Evolutionary conservation across 2,797 vertebrate species (phyloP).

Genomic region (Aselliscus stoliczkanus): DNA sequence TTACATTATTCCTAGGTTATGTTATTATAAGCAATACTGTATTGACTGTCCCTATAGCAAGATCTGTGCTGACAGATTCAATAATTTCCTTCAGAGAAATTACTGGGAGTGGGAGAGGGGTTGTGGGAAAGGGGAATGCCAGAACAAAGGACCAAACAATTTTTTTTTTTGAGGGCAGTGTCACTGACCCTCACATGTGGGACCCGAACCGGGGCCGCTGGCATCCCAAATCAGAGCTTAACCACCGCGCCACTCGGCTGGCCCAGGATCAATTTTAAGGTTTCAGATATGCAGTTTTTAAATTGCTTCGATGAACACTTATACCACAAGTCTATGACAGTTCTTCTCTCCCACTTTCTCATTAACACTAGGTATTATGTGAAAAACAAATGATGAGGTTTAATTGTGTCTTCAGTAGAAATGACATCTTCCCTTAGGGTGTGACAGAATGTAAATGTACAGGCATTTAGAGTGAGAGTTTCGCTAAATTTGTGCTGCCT

Average conservation of each 20-base stretch:
- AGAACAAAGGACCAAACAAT: neutral
- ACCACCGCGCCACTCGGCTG: too few relatives aligned
- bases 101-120: neutral
- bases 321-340: neutral
- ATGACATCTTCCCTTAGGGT: neutral
- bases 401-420: neutral
- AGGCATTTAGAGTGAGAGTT: neutral
- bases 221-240: too few relatives aligned
- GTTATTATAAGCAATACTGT: neutral
- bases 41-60: neutral
- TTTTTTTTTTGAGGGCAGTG: too few relatives aligned
- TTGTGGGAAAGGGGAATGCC: neutral
- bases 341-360: neutral
- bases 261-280: neutral
- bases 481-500: constrained; percentile 10
- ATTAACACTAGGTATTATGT: neutral
- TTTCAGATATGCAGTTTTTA: neutral
- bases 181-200: too few relatives aligned
- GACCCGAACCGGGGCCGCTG: too few relatives aligned
- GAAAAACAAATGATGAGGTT: neutral
- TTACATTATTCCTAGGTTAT: neutral
- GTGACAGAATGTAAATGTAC: neutral
- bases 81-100: neutral
- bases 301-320: neutral
- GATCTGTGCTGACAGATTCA: neutral